Conservation (phyloP, 2,797 vertebrate genomes). For the Oryzias sinensis region DNA sequence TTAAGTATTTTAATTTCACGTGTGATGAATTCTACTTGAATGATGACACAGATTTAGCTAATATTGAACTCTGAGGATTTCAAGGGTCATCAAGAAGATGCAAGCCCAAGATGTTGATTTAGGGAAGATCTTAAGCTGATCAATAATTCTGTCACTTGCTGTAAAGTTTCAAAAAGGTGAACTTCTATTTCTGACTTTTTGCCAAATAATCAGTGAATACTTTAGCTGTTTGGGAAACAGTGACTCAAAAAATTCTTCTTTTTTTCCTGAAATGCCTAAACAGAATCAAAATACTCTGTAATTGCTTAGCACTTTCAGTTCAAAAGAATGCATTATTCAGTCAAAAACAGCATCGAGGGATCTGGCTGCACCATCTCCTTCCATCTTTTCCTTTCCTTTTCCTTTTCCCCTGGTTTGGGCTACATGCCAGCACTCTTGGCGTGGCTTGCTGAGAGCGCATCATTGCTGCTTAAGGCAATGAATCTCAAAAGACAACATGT, state of each 20-base stretch:
- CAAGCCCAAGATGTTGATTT: not conserved
- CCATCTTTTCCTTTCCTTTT: conserved; percentile 30
- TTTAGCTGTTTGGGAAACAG: conserved; percentile 28
- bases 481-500: conserved; percentile 68
- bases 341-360: conserved; percentile 54
- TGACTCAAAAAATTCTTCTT: conserved; percentile 10
- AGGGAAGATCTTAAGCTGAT: not conserved
- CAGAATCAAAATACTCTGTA: conserved; percentile 33
- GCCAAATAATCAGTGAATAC: conserved; percentile 16
- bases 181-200: conserved; percentile 7
- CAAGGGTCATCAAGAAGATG: not conserved
- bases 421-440: conserved; percentile 62
- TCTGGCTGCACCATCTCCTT: conserved; percentile 41
- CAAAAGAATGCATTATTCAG: conserved; percentile 46
- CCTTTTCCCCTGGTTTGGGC: conserved; percentile 47
- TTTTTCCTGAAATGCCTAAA: conserved; percentile 22
- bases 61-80: not conserved
- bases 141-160: not conserved
- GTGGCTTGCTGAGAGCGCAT: conserved; percentile 59
- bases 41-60: too few relatives aligned
- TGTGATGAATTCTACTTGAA: conserved; percentile 11
- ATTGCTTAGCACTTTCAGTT: conserved; percentile 38
- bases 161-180: conserved; percentile 8
- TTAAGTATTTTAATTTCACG: too few relatives aligned
- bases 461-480: conserved; percentile 63